Evolutionary conservation across 2,888 invertebrate genomes (phyloP).

Genomic region (Mantis religiosa): DNA sequence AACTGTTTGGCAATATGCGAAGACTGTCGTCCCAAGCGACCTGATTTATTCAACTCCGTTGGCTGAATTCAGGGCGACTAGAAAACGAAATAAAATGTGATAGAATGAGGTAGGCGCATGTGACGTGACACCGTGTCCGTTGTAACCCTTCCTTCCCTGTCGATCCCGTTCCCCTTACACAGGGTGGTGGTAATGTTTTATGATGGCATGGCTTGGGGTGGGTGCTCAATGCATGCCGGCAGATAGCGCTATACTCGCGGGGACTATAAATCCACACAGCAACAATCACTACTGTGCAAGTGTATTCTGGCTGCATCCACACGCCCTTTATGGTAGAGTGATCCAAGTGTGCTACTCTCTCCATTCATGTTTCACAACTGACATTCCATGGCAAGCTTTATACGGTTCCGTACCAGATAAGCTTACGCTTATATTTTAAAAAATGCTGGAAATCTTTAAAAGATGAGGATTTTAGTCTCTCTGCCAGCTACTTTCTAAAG

Average conservation of each 20-base stretch:
- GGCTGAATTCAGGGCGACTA: background rate
- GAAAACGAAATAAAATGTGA: background rate
- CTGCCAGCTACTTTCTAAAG: no score
- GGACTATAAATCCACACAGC: slow-evolving; percentile 2
- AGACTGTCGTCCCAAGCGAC: background rate
- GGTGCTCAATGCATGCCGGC: background rate
- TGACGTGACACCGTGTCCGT: background rate
- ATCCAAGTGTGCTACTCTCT: background rate
- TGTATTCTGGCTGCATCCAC: background rate
- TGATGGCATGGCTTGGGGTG: background rate
- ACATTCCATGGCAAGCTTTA: no score
- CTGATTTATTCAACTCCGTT: background rate
- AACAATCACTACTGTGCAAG: background rate
- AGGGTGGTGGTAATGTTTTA: background rate
- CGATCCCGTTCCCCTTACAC: background rate
- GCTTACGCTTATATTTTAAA: no score
- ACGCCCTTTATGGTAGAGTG: background rate
- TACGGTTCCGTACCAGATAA: no score
- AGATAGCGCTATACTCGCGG: slow-evolving; percentile 6
- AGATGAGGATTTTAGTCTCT: no score
- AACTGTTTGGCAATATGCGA: background rate
- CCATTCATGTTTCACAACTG: no score
- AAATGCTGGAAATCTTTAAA: no score
- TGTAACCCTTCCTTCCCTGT: background rate
- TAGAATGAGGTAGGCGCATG: background rate